Conservation (phyloP, 1,140 invertebrate genomes). For the Bombus pyrosoma region DNA sequence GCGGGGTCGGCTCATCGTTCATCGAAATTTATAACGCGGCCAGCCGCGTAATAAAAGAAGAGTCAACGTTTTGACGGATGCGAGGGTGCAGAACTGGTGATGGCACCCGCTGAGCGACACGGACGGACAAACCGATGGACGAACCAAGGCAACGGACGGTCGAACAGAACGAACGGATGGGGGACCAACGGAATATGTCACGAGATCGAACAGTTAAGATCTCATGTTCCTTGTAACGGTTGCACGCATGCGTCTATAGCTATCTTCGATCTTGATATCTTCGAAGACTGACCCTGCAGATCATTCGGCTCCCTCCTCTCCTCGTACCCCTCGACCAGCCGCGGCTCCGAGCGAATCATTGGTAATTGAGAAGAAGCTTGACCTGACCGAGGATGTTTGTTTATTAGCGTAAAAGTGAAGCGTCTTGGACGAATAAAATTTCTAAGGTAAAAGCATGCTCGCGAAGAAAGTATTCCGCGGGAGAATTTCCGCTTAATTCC, state of each 20-base stretch:
- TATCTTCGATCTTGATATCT: constrained; percentile 75
- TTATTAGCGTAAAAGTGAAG: too few relatives aligned
- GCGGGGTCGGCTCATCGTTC: constrained; percentile 47
- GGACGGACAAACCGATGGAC: constrained; percentile 69
- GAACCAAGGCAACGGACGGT: constrained; percentile 52
- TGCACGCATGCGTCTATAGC: constrained; percentile 64
- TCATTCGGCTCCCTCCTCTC: constrained; percentile 62
- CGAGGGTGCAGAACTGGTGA: constrained; percentile 79
- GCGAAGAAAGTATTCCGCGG: background rate
- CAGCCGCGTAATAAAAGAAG: constrained; percentile 62
- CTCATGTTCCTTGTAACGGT: constrained; percentile 73
- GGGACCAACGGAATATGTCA: constrained; percentile 72
- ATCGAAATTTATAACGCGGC: constrained; percentile 66
- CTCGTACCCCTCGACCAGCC: constrained; percentile 43
- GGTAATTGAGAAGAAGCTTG: constrained; percentile 31
- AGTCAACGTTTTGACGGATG: constrained; percentile 77
- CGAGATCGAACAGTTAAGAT: constrained; percentile 77
- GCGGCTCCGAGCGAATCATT: background rate
- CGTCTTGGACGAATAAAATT: too few relatives aligned
- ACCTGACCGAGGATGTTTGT: too few relatives aligned
- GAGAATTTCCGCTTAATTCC: background rate
- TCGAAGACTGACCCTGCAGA: constrained; percentile 65
- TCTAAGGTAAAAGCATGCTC: too few relatives aligned
- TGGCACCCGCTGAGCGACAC: constrained; percentile 78
- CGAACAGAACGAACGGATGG: constrained; percentile 46